phyloP scores from a whole-genome alignment of 1,140 invertebrate species.

The Sitophilus oryzae region DNA sequence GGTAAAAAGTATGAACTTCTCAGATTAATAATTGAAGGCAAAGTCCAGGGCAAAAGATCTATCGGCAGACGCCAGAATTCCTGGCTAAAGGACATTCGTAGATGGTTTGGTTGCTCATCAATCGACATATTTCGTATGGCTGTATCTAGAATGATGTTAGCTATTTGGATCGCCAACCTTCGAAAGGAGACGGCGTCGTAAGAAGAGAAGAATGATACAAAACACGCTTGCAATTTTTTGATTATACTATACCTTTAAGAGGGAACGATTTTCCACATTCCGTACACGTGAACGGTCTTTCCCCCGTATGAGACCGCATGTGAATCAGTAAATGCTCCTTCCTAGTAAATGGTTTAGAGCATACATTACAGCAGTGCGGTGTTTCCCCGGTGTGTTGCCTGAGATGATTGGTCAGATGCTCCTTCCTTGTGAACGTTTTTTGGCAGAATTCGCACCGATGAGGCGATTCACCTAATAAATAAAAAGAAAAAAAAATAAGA shows the following conservation, averaged over 20 bases:
- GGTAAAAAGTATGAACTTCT: no score
- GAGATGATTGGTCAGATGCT: conserved; percentile 74
- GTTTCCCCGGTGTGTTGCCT: conserved; percentile 65
- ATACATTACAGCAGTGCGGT: conserved; percentile 66
- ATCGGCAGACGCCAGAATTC: no score
- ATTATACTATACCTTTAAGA: conserved; percentile 63
- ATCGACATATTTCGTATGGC: no score
- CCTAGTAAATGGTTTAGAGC: conserved; percentile 60
- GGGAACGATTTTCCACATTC: conserved; percentile 84
- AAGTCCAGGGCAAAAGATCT: no score
- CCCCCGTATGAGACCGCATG: conserved; percentile 83
- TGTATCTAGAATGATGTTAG: no score
- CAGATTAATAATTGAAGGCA: no score
- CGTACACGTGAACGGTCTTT: conserved; percentile 71
- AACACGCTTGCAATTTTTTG: no score
- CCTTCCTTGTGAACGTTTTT: conserved; percentile 75
- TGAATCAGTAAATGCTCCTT: conserved; percentile 71
- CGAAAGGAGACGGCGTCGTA: no score
- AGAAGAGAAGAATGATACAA: no score
- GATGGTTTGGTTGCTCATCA: no score
- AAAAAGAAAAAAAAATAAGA: conserved; percentile 45
- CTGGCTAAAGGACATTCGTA: no score
- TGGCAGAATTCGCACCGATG: conserved; percentile 77
- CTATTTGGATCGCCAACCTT: no score
- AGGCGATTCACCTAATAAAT: conserved; percentile 61